Conservation (phyloP, 2,888 invertebrate species). For the Apoderus coryli region DNA sequence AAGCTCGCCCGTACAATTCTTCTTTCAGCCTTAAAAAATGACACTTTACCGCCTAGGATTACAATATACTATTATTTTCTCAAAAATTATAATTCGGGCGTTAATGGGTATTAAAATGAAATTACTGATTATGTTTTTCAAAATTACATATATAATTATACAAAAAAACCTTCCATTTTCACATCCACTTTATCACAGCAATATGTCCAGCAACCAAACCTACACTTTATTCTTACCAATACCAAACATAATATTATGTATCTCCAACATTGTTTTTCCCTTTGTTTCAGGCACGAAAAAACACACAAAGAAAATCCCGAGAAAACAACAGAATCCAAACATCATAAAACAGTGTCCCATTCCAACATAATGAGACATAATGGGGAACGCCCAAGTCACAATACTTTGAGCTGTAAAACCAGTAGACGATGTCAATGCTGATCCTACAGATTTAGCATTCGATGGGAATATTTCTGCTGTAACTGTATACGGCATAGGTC, state of each 20-base stretch:
- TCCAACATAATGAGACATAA: constrained; percentile 16
- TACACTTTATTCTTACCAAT: no score
- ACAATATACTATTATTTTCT: no score
- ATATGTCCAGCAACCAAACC: no score
- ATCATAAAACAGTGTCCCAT: constrained; percentile 21
- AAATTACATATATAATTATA: no score
- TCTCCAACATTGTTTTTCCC: constrained; percentile 19
- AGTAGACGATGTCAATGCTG: constrained; percentile 32
- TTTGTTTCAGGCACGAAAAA: constrained; percentile 22
- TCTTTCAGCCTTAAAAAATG: no score
- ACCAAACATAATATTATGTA: constrained; percentile 16
- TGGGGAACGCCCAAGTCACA: constrained; percentile 20
- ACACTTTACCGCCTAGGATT: no score
- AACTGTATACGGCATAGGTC: constrained; percentile 68
- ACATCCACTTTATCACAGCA: no score
- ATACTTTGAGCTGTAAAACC: constrained; percentile 17
- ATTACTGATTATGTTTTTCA: no score
- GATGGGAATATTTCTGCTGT: constrained; percentile 69
- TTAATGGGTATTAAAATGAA: no score
- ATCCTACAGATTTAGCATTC: constrained; percentile 46
- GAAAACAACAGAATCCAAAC: constrained; percentile 16
- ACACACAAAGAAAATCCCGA: constrained; percentile 17
- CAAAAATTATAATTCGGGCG: no score
- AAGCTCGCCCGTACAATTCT: no score
- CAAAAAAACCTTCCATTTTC: no score